Conservation (phyloP, 2,113 vertebrate species). For the Xiphophorus maculatus region DNA sequence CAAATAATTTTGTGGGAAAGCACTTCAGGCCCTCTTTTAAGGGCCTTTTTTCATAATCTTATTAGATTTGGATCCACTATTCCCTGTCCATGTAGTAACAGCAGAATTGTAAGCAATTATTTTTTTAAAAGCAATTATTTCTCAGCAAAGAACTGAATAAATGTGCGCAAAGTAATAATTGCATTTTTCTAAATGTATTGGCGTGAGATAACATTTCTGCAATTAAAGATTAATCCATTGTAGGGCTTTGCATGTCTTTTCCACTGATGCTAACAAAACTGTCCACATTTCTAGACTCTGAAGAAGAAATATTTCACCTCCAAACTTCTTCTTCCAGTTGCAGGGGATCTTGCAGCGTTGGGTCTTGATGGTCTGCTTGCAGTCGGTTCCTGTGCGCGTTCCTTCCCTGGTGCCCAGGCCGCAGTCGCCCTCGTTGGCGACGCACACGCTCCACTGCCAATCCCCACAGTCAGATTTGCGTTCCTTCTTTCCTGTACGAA, state of each 20-base stretch:
- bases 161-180: background rate
- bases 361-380: constrained; percentile 97
- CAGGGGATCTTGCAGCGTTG: constrained; percentile 98
- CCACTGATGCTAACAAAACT: background rate
- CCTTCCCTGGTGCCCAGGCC: constrained; percentile 95
- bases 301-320: constrained; percentile 80
- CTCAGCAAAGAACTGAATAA: background rate
- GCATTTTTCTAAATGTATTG: too few species aligned
- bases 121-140: background rate
- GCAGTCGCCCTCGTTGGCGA: constrained; percentile 92
- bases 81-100: background rate
- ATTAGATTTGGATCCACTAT: background rate
- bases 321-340: constrained; percentile 99
- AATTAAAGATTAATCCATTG: background rate
- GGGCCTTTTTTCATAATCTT: too few species aligned
- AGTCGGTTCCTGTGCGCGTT: constrained; percentile 88
- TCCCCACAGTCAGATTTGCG: constrained; percentile 96
- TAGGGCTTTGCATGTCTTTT: background rate
- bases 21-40: background rate
- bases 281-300: background rate
- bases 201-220: background rate
- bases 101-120: background rate
- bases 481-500: constrained; percentile 87
- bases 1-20: background rate
- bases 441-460: constrained; percentile 98